Percentiles rank a stretch among this genome's conserved stretches.
Conservation (phyloP, 2,888 invertebrate genomes). For the Aphidoletes aphidimyza region DNA sequence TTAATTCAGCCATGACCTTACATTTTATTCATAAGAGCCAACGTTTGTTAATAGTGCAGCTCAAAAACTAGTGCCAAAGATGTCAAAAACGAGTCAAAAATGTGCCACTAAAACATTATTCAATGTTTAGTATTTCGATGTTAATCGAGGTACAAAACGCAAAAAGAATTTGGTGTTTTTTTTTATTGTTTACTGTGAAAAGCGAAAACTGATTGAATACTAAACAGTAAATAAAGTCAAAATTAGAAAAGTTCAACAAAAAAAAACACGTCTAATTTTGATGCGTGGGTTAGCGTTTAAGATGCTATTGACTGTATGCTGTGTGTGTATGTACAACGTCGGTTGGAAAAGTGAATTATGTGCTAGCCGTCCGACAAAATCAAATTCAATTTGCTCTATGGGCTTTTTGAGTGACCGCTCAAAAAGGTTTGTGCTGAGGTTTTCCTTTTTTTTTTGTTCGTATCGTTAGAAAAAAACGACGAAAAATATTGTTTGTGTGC, state of each 20-base stretch:
- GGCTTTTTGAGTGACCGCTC: constrained; percentile 8
- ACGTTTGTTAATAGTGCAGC: too few relatives aligned
- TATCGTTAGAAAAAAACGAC: not conserved
- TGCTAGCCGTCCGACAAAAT: constrained; percentile 14
- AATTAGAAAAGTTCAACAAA: not conserved
- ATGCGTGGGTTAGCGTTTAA: not conserved
- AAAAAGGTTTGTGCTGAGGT: constrained; percentile 5
- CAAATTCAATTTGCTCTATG: constrained; percentile 39
- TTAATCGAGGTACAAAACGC: not conserved
- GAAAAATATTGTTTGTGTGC: not conserved
- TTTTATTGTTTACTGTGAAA: too few relatives aligned
- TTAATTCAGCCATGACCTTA: too few relatives aligned
- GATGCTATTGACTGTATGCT: too few relatives aligned
- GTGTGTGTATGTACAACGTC: not conserved
- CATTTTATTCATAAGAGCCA: too few relatives aligned
- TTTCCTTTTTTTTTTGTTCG: not conserved
- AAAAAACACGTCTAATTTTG: not conserved
- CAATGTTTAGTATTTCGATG: too few relatives aligned
- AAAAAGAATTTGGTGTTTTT: not conserved
- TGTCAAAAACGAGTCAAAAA: too few relatives aligned
- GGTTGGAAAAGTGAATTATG: constrained; percentile 16
- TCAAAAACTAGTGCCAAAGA: too few relatives aligned
- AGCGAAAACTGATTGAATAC: not conserved
- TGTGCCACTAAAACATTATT: too few relatives aligned
- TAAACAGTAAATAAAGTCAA: constrained; percentile 13